A percentile compares a stretch with the other conserved stretches of the same genome.
Evolutionary conservation across 2,113 vertebrate species (phyloP).

Genomic region (Amphiprion percula): DNA sequence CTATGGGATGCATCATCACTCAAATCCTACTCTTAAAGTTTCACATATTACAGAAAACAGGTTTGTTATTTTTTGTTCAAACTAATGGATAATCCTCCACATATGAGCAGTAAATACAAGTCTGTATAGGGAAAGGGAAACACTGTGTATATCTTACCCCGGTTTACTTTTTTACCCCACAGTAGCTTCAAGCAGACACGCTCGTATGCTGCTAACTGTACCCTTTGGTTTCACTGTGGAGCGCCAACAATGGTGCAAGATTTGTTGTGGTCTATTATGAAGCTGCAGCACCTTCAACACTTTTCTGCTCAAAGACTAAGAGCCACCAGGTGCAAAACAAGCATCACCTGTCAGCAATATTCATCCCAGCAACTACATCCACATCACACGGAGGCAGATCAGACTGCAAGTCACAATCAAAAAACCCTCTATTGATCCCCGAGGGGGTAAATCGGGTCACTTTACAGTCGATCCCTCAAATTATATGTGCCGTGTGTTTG

Average conservation of each 20-base stretch:
- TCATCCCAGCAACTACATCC: conserved; percentile 29
- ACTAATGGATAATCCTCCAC: too few species aligned
- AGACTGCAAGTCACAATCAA: neutral
- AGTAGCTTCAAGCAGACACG: neutral
- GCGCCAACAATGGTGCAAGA: conserved; percentile 35
- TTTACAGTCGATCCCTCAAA: neutral
- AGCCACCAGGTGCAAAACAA: conserved; percentile 54
- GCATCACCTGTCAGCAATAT: conserved; percentile 31
- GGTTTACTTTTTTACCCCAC: neutral
- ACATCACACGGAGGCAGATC: conserved; percentile 10
- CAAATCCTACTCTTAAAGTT: too few species aligned
- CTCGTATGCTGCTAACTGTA: conserved; percentile 2
- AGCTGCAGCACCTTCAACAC: conserved; percentile 30
- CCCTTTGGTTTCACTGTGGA: conserved; percentile 13
- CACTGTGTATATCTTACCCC: too few species aligned
- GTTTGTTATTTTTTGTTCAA: too few species aligned
- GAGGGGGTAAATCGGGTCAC: too few species aligned
- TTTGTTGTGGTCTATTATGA: conserved; percentile 33
- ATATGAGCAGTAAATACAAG: too few species aligned
- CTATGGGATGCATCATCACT: too few species aligned
- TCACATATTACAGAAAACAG: too few species aligned
- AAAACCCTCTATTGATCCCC: too few species aligned
- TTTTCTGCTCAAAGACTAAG: conserved; percentile 11
- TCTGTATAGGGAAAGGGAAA: too few species aligned
- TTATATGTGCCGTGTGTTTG: conserved; percentile 38